phyloP scores from a whole-genome alignment of 2,113 vertebrate genomes.

The Crypturellus undulatus region DNA sequence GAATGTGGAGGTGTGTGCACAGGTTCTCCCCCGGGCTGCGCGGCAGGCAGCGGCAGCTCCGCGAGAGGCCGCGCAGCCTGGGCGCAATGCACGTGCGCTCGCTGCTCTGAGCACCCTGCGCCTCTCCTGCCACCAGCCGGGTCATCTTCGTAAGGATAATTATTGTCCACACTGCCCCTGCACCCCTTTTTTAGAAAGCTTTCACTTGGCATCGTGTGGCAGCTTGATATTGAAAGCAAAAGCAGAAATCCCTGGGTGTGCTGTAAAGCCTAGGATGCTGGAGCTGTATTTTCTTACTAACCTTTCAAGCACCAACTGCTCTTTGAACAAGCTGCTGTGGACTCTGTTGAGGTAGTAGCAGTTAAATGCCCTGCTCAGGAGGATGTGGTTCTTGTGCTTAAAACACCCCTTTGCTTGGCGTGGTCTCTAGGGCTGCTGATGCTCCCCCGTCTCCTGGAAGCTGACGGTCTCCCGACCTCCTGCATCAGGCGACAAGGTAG shows the following conservation, averaged over 20 bases:
- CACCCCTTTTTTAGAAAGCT: neutral
- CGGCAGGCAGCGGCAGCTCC: slow-evolving; percentile 42
- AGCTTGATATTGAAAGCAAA: neutral
- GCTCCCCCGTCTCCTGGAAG: neutral
- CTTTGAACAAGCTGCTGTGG: neutral
- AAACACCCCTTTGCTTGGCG: neutral
- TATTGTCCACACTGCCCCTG: neutral
- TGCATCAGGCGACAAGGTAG: rapidly evolving
- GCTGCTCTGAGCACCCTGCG: neutral
- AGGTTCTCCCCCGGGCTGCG: neutral
- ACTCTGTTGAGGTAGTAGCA: neutral
- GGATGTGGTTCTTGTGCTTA: neutral
- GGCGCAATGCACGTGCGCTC: neutral
- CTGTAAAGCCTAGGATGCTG: neutral
- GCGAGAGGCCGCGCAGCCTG: neutral
- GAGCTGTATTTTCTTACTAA: neutral
- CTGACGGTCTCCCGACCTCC: neutral
- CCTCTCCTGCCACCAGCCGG: rapidly evolving
- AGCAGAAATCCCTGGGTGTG: rapidly evolving
- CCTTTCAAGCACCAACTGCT: neutral
- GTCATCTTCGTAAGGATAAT: neutral
- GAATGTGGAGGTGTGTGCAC: slow-evolving; percentile 4
- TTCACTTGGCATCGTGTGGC: neutral
- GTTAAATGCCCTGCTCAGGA: neutral
- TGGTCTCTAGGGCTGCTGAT: neutral